Percentiles rank a stretch among this genome's conserved stretches.
Conservation (phyloP, 64 coral and sea anemone species). For the Orbicella faveolata region DNA sequence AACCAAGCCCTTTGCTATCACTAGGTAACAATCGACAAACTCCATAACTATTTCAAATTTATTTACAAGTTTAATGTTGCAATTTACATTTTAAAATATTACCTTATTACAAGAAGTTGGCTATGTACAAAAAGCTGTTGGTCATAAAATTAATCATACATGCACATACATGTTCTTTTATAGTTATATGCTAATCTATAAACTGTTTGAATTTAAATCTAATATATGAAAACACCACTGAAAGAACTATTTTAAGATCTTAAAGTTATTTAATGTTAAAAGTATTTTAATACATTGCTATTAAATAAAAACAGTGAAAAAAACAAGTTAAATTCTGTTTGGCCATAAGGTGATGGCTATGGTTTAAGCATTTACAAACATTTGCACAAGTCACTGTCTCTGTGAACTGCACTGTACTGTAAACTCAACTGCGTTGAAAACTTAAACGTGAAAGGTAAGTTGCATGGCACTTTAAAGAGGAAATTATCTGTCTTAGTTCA, state of each 20-base stretch:
- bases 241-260: neutral
- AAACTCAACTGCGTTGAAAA: too few relatives aligned
- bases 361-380: neutral
- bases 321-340: neutral
- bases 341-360: neutral
- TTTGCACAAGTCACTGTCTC: too few relatives aligned
- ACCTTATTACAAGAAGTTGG: conserved; percentile 14
- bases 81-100: conserved; percentile 48
- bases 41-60: neutral
- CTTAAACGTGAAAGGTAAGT: too few relatives aligned
- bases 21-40: neutral
- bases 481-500: too few relatives aligned
- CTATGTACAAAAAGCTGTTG: conserved; percentile 34
- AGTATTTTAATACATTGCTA: neutral
- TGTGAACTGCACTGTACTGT: too few relatives aligned
- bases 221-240: neutral
- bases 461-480: too few relatives aligned
- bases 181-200: neutral
- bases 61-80: conserved; percentile 33
- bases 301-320: conserved; percentile 15
- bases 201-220: neutral
- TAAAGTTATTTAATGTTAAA: neutral
- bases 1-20: too few relatives aligned
- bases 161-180: neutral
- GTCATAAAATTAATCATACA: neutral